phyloP scores from a whole-genome alignment of 2,888 invertebrate species.

The Ceriagrion tenellum region DNA sequence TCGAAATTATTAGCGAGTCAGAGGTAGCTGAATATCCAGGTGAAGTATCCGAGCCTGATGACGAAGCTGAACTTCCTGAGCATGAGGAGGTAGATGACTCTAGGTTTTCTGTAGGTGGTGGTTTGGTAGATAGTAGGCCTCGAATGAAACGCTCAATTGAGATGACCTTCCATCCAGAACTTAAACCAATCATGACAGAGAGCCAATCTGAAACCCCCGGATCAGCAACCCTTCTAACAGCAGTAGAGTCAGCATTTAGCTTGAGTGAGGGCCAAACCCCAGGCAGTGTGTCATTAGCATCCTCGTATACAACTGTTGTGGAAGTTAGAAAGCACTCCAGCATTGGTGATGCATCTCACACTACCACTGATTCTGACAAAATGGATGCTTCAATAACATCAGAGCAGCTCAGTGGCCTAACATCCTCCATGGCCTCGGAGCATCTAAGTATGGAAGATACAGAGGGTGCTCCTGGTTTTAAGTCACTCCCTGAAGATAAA shows the following conservation, averaged over 20 bases:
- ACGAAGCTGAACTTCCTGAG: constrained; percentile 74
- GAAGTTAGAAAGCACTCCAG: constrained; percentile 44
- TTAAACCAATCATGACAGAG: constrained; percentile 77
- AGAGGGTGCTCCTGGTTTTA: constrained; percentile 74
- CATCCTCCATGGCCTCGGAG: constrained; percentile 78
- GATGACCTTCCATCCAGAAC: constrained; percentile 89
- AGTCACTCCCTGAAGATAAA: constrained; percentile 60
- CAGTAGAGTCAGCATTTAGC: constrained; percentile 4
- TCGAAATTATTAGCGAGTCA: constrained; percentile 71
- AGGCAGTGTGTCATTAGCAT: constrained; percentile 35
- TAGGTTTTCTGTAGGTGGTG: background rate
- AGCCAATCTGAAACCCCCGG: constrained; percentile 78
- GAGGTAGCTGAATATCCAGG: constrained; percentile 70
- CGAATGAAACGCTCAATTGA: constrained; percentile 93
- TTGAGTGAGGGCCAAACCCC: constrained; percentile 45
- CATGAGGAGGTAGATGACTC: constrained; percentile 75
- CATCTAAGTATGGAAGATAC: constrained; percentile 77
- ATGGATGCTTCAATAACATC: constrained; percentile 76
- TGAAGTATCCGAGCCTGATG: constrained; percentile 72
- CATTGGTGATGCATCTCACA: constrained; percentile 71
- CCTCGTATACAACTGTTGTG: constrained; percentile 33
- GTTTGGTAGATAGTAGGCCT: constrained; percentile 78
- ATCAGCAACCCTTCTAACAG: constrained; percentile 20
- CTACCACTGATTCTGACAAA: constrained; percentile 77
- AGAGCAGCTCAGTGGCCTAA: constrained; percentile 75